A percentile compares a stretch with the other conserved stretches of the same genome.
phyloP scores from a whole-genome alignment of 2,888 invertebrate genomes.

The Oeneis ivallda region DNA sequence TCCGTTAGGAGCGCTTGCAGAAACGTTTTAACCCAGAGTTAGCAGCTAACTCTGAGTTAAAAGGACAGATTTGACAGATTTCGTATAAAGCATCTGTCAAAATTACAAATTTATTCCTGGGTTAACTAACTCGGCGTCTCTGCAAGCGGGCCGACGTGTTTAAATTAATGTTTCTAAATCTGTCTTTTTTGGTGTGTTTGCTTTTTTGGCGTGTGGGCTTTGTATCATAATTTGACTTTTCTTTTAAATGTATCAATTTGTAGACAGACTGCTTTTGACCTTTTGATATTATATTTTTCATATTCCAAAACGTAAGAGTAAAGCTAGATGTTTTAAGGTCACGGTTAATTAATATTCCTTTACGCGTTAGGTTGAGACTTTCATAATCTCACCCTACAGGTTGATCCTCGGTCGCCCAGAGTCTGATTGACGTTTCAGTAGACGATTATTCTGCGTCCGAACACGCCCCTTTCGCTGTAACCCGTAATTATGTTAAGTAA shows the following conservation, averaged over 20 bases:
- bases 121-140: too few species aligned
- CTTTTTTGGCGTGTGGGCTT: too few species aligned
- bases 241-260: background rate
- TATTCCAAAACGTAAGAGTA: background rate
- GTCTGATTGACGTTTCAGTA: slow-evolving; percentile 72
- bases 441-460: slow-evolving; percentile 54
- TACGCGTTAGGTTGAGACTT: slow-evolving; percentile 68
- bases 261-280: background rate
- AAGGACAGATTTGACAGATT: too few species aligned
- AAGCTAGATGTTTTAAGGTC: slow-evolving; percentile 49
- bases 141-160: too few species aligned
- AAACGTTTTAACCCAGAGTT: too few species aligned
- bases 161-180: too few species aligned
- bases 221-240: background rate
- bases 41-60: too few species aligned
- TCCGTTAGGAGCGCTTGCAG: too few species aligned
- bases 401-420: slow-evolving; percentile 60
- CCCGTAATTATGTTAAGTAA: slow-evolving; percentile 37
- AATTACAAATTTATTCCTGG: too few species aligned
- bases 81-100: too few species aligned
- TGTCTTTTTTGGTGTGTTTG: too few species aligned
- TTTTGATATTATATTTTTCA: background rate
- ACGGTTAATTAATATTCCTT: slow-evolving; percentile 71
- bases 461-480: slow-evolving; percentile 26
- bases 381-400: slow-evolving; percentile 78